Conservation (phyloP, 2,797 vertebrate genomes). For the Fundulus diaphanus region DNA sequence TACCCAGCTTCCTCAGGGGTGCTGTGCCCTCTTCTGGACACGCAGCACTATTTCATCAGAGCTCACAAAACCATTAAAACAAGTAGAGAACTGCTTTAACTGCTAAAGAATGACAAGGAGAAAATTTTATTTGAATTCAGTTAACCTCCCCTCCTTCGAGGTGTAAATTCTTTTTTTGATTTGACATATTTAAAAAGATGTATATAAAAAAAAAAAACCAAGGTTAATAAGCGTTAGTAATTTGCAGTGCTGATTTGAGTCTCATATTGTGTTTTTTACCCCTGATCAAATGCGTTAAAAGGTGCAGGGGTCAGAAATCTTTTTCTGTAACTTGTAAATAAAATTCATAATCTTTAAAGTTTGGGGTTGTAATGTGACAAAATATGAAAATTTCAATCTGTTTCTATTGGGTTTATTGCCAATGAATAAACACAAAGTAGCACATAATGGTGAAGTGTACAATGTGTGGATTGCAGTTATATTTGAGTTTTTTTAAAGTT, state of each 20-base stretch:
- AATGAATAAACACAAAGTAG: neutral
- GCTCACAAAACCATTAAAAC: neutral
- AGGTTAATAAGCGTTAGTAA: neutral
- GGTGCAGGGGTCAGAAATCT: no score
- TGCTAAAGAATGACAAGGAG: neutral
- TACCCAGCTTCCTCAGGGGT: slow-evolving; percentile 41
- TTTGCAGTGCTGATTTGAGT: neutral
- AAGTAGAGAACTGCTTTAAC: no score
- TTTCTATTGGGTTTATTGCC: neutral
- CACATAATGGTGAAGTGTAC: no score
- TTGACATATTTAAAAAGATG: no score
- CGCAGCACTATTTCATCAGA: slow-evolving; percentile 13
- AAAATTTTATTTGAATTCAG: neutral
- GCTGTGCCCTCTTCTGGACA: slow-evolving; percentile 71
- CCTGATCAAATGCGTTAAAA: neutral
- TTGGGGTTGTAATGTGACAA: no score
- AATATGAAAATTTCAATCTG: no score
- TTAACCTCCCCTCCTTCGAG: no score
- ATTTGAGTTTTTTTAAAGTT: no score
- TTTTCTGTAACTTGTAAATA: no score
- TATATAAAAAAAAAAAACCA: neutral
- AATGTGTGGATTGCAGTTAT: no score
- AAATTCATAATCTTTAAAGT: no score
- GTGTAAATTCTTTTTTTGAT: no score
- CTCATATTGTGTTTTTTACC: neutral